Evolutionary conservation across 2,888 invertebrate species (phyloP), one percentile per base, ranked within the genome.

Genomic region (Diarsia dahlii): DNA sequence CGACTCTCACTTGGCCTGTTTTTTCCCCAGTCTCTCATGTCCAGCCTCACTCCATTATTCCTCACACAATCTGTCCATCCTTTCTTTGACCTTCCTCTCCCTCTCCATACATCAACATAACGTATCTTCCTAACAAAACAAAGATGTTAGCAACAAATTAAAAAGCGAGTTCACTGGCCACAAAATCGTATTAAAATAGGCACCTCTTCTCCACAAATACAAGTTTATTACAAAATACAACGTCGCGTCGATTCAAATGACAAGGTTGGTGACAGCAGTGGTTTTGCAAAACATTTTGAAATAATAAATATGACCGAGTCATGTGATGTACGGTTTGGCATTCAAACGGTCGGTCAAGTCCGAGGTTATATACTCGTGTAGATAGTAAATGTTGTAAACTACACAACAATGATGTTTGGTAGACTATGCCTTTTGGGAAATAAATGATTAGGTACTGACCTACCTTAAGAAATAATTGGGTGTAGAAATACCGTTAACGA

Each of bases 271-370:
- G 76, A 84, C 69, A 78, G 82, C 66, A 23, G 50, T 39, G 3
- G 52, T 67, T 84, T 85, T 84, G 76, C 84, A 80, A 78, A 87
- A 76, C 68, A 72, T 85, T 84, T 82, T 54, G 86, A 78, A 85
- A 87, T 28, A 28, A 28, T 28, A 28, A 28, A 28, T 46, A 78
- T 50, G 60, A n/a, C 48, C 56, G 2, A 64, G 65, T 86, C 88
- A 83, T 79, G 84, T 87, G 87, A 87, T 81, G 18, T 56, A 63
- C 45, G 48, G 62, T 15, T 39, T 76, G 74, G 71, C 87, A 87
- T 87, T 87, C 86, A 70, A 46, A 28, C 67, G 78, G 45, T 71
- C 76, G 87, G 86, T 87, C 87, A 87, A 87, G 87, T 84, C 76
- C 88, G 84, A 87, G 88, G 87, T 73, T 48, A 71, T 48, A 71